Evolutionary conservation across 2,797 vertebrate genomes (phyloP), one percentile per base, ranked within the genome.

Genomic region (Melanotaenia boesemani): DNA sequence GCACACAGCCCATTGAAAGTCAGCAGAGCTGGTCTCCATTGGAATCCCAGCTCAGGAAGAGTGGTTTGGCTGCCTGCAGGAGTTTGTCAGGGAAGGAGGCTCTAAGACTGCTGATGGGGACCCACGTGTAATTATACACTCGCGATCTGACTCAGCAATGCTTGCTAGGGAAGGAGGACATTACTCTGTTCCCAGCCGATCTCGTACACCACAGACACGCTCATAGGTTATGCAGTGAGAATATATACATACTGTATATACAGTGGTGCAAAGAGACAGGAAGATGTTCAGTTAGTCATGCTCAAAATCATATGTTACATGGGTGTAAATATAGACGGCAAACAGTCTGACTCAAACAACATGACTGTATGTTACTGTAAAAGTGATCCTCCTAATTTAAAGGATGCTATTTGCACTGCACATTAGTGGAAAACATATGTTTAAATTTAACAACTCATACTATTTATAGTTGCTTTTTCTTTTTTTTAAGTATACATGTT

Each of bases 81-180:
- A 81, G 86, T 79, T 79, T 69, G 74, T 59, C 63, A 50, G 62
- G 48, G 67, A 88, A 78, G 84, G 85, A 77, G 84, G 72, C 73
- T 78, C 69, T 85, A 63, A 83, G 77, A 86, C 85, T 88, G 84
- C 88, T 93, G 91, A 92, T 86, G 86, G 87, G 86, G 80, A 87
- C 84, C 86, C 85, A 86, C 70, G 84, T 92, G 92, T 92, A 95
- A 93, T 93, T 91, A 89, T 89, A 94, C 70, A 86, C 87, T 72
- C 66, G 41, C 57, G 5, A 83, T 81, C 88, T 93, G 90, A 94
- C 82, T 94, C 92, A 92, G 91, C 91, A 87, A 59, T 63, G 57
- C 65, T 67, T 75, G 70, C 70, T 63, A 83, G 86, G 82, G 82
- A 91, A 93, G 79, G 72, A 87, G 75, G 71, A 79, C 74, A 66